Conservation (phyloP, 2,797 vertebrate species). For the Merluccius polli region DNA sequence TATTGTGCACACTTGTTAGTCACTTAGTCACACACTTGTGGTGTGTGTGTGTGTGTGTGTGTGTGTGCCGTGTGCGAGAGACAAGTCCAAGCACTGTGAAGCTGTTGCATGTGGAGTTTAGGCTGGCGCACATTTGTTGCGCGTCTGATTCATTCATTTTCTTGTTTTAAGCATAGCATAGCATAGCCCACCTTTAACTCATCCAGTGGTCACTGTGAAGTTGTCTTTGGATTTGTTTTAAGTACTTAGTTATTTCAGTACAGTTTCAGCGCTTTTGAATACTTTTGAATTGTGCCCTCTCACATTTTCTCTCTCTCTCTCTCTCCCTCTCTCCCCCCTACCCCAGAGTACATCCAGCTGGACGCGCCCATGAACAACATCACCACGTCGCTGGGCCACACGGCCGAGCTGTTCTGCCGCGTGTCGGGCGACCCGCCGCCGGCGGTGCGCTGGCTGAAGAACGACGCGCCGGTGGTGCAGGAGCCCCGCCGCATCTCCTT, state of each 20-base stretch:
- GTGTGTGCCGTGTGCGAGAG: constrained; percentile 1
- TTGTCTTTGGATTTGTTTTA: too few relatives aligned
- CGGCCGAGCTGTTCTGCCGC: constrained; percentile 87
- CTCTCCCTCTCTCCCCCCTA: background rate
- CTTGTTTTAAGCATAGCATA: too few relatives aligned
- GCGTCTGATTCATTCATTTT: too few relatives aligned
- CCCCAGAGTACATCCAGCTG: constrained; percentile 79
- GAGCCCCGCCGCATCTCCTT: constrained; percentile 90
- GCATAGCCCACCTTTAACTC: too few relatives aligned
- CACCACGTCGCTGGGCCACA: constrained; percentile 91
- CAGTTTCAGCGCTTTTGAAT: too few relatives aligned
- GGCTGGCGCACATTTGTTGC: too few relatives aligned
- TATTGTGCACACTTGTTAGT: background rate
- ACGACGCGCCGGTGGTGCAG: constrained; percentile 93
- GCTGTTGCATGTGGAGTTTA: too few relatives aligned
- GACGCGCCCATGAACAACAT: constrained; percentile 98
- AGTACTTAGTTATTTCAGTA: too few relatives aligned
- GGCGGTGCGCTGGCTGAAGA: constrained; percentile 91
- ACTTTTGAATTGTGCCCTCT: too few relatives aligned
- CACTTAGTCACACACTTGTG: background rate
- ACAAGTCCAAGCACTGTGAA: too few relatives aligned
- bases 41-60: constrained; percentile 11
- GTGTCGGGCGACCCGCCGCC: constrained; percentile 87
- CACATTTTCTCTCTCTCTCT: too few relatives aligned
- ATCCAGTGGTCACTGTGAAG: too few relatives aligned